Evolutionary conservation across 2,113 vertebrate genomes (phyloP), one percentile per base, ranked within the genome.

Genomic region (Polyodon spathula): DNA sequence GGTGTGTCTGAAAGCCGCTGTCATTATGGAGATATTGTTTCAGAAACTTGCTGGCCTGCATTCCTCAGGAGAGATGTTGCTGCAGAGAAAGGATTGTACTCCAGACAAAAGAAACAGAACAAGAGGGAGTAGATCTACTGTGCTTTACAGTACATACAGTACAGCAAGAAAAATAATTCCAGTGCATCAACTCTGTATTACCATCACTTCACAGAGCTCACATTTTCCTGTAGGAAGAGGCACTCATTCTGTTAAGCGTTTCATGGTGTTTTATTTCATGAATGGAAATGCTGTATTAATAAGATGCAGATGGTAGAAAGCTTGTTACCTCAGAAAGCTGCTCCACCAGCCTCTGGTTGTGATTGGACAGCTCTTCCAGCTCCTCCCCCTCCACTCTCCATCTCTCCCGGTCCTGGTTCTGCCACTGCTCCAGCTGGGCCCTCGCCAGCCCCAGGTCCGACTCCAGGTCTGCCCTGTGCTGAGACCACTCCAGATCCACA

Each of bases 281-380:
- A 58, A 17, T 15, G 43, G 8, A 5, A 17, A 15, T 8, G 56
- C 27, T 27, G 3, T 27, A 2, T 27, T 58, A 43, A 43, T 10
- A 41, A 42, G 5, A 15, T 14, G 11, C 37, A n/a, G 44, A 27
- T 27, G 53, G 44, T 17, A 8, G 8, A 27, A 27, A 27, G 27
- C 27, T 27, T 27, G 12, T 69, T 51, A 88, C 86, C 84, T 89
- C 86, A 58, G 86, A 79, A 6, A 89, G 73, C 68, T 88, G 85
- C 70, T 88, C 86, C 71, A 89, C 86, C 55, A 89, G 61, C 2
- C 81, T 79, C 15, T 89, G 86, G 75, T 89, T 89, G 52, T 89
- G 86, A 65, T 58, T 83, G 70, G 81, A 75, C 15, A 89, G 67
- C 58, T 87, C 83, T 1, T 70, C 72, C 55, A 89, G 75, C 57